A percentile compares a stretch with the other conserved stretches of the same genome.
phyloP scores from a whole-genome alignment of 2,113 vertebrate genomes.

The Pleuronectes platessa region DNA sequence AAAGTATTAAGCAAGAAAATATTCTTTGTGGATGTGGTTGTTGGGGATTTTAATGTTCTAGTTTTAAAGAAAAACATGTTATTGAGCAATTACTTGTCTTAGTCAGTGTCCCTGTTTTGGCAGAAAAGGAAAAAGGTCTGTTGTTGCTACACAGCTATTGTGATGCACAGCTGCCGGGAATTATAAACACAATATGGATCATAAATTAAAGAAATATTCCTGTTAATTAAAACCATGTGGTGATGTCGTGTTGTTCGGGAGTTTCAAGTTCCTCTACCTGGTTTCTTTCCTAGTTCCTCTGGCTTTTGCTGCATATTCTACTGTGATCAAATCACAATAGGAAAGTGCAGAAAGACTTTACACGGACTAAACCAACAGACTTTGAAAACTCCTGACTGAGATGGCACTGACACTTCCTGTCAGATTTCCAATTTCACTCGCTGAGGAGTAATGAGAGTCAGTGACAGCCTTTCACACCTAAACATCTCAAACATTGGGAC shows the following conservation, averaged over 20 bases:
- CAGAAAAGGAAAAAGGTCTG: slow-evolving; percentile 25
- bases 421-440: slow-evolving; percentile 10
- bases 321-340: slow-evolving; percentile 4
- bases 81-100: background rate
- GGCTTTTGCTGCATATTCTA: slow-evolving; percentile 3
- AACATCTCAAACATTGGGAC: background rate
- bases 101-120: slow-evolving; percentile 5
- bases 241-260: slow-evolving; percentile 39
- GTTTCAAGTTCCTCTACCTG: background rate
- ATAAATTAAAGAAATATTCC: slow-evolving; percentile 14
- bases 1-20: slow-evolving; percentile 13
- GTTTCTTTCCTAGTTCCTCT: slow-evolving; percentile 20
- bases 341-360: slow-evolving; percentile 8
- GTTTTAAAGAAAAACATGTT: slow-evolving; percentile 3
- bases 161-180: slow-evolving; percentile 40
- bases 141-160: slow-evolving; percentile 34
- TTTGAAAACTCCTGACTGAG: slow-evolving; percentile 16
- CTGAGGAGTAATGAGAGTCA: slow-evolving; percentile 11
- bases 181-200: slow-evolving; percentile 21
- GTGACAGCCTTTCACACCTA: slow-evolving; percentile 9
- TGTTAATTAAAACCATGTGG: slow-evolving; percentile 34
- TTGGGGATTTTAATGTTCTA: slow-evolving; percentile 13
- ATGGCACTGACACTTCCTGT: slow-evolving; percentile 10
- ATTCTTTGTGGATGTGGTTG: slow-evolving; percentile 16
- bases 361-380: slow-evolving; percentile 13